Conservation (phyloP, 2,113 vertebrate genomes). For the Gymnobelideus leadbeateri region DNA sequence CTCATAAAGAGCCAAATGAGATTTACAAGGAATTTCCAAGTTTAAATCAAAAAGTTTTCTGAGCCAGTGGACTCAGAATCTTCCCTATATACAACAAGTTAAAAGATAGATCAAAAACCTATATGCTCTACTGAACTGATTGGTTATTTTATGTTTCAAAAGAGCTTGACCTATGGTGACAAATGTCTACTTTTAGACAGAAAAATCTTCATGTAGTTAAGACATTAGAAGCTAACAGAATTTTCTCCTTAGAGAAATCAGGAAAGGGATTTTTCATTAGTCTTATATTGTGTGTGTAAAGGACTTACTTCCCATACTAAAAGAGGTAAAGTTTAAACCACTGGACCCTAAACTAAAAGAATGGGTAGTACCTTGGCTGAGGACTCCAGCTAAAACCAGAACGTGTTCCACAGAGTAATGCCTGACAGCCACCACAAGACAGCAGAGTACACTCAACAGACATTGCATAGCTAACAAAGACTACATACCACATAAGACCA, state of each 20-base stretch:
- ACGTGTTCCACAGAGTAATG: neutral
- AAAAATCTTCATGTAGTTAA: neutral
- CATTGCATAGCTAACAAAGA: neutral
- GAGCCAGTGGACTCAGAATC: neutral
- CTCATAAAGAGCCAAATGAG: neutral
- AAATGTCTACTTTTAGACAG: neutral
- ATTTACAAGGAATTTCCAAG: neutral
- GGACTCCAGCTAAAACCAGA: neutral
- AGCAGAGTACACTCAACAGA: neutral
- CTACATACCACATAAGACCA: neutral
- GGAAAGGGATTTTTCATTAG: neutral
- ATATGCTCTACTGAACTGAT: neutral
- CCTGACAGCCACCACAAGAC: neutral
- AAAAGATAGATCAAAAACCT: neutral
- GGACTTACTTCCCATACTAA: neutral
- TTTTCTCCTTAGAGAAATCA: neutral
- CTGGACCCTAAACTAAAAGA: neutral
- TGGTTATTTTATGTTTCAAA: neutral
- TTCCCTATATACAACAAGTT: neutral
- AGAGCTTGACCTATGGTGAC: neutral
- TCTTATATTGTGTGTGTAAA: neutral
- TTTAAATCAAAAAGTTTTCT: neutral
- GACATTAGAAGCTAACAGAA: neutral
- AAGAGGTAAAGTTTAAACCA: neutral
- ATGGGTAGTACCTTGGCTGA: neutral